Evolutionary conservation across 2,888 invertebrate genomes (phyloP).

Genomic region (Morinoia aosen): DNA sequence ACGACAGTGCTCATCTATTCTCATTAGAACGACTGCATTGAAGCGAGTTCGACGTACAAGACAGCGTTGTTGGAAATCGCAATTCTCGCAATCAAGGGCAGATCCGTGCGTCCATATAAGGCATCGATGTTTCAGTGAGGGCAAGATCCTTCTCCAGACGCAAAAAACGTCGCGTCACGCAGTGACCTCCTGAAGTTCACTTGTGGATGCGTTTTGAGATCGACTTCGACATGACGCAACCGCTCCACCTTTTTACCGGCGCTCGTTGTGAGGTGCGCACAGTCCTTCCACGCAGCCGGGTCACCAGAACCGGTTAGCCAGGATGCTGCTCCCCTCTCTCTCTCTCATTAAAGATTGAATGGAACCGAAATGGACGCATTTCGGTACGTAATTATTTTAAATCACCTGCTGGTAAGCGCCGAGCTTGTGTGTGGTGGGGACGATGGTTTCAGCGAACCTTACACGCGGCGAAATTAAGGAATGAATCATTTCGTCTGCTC

Average conservation of each 20-base stretch:
- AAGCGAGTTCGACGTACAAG: background rate
- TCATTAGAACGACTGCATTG: background rate
- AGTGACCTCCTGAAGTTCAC: constrained; percentile 21
- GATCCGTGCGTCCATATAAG: background rate
- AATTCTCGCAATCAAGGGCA: background rate
- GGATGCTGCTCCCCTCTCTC: background rate
- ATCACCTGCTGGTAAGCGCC: background rate
- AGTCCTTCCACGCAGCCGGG: background rate
- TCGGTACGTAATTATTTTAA: background rate
- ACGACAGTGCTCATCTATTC: background rate
- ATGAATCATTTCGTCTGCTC: background rate
- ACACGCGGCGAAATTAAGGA: background rate
- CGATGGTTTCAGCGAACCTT: background rate
- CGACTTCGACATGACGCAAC: background rate
- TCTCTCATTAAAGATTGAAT: constrained; percentile 9
- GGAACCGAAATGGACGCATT: background rate
- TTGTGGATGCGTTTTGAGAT: background rate
- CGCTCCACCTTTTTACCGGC: background rate
- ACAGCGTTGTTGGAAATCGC: background rate
- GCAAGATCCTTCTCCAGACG: background rate
- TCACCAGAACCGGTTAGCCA: background rate
- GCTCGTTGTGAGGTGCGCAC: background rate
- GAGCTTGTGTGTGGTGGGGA: background rate
- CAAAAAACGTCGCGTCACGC: constrained; percentile 18
- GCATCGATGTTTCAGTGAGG: background rate